Evolutionary conservation across 2,797 vertebrate genomes (phyloP).

Genomic region (Enteromius unitaeniatus): DNA sequence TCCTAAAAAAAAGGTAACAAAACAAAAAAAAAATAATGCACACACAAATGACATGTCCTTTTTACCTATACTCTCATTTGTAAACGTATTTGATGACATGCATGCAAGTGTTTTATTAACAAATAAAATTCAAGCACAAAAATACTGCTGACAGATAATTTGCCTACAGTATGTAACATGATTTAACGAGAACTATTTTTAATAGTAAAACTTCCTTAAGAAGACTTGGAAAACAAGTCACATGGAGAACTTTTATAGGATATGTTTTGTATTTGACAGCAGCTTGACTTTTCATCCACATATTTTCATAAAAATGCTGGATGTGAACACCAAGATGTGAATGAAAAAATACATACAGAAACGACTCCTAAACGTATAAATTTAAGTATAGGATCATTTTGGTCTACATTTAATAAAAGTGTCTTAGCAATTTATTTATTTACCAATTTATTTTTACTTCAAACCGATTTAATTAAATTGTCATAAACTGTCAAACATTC

Average conservation of each 20-base stretch:
- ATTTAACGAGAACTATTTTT: neutral
- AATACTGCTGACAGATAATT: neutral
- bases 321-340: neutral
- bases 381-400: neutral
- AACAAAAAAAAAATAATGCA: neutral
- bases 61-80: neutral
- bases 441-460: neutral
- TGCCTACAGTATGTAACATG: neutral
- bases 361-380: neutral
- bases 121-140: constrained; percentile 16
- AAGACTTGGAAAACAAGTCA: neutral
- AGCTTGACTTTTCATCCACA: neutral
- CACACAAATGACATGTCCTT: neutral
- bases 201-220: neutral
- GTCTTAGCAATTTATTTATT: neutral
- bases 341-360: neutral
- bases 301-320: neutral
- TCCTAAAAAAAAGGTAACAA: constrained; percentile 76
- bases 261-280: neutral
- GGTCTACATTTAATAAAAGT: neutral
- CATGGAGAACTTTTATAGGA: neutral
- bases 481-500: neutral
- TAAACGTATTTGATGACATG: neutral
- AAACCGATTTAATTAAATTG: neutral
- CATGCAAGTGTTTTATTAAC: neutral